Conservation (phyloP, 2,888 invertebrate genomes). For the Sacculina carcini region DNA sequence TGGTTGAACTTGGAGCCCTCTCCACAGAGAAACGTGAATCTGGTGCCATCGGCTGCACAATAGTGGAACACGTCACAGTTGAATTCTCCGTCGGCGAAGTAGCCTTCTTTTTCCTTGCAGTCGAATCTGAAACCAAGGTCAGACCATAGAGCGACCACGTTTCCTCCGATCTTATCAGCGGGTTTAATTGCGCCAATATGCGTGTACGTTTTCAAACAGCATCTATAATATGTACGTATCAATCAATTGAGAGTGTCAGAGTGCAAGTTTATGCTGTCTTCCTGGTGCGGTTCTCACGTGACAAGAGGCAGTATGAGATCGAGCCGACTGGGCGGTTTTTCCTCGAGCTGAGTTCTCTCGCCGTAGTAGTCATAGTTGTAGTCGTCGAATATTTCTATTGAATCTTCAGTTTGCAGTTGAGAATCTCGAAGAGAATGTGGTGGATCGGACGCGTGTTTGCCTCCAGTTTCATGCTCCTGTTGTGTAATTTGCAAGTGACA, state of each 20-base stretch:
- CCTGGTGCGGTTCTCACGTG: background rate
- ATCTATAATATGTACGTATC: no score
- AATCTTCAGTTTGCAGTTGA: no score
- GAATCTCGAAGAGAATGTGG: no score
- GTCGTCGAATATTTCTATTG: no score
- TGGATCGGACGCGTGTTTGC: no score
- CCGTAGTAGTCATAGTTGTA: background rate
- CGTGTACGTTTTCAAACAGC: no score
- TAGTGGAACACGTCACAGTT: conserved; percentile 1
- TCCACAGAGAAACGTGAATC: background rate
- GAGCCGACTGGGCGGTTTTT: background rate
- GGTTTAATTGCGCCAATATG: no score
- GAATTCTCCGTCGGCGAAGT: background rate
- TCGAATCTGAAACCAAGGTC: background rate
- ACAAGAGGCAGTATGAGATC: background rate
- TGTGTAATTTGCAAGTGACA: no score
- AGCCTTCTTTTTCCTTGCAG: background rate
- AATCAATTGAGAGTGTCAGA: no score
- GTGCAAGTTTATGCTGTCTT: background rate
- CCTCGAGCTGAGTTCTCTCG: background rate
- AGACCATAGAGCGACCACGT: background rate
- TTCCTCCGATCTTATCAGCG: background rate
- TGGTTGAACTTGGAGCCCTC: background rate
- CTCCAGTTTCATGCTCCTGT: no score
- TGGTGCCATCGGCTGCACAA: background rate